These are phyloP conservation scores for Clytia hemisphaerica DNA, from an alignment of 30 jellyfish, hydroid and myxozoan species.

Conservation along the genomic window DNA sequence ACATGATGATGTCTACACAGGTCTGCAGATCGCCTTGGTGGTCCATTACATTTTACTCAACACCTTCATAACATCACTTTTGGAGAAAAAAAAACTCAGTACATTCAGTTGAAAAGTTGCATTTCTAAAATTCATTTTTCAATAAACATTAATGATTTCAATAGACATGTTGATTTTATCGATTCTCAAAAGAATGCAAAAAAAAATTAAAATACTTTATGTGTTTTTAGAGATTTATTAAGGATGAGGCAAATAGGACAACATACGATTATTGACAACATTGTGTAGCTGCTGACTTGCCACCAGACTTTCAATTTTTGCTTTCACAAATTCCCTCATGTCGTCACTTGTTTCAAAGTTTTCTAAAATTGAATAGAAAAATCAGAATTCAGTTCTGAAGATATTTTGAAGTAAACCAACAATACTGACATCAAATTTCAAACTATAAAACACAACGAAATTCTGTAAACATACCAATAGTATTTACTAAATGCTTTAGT, in stretches of 20 bases:
- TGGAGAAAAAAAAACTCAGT: too few species aligned
- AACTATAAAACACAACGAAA: neutral
- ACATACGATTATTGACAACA: neutral
- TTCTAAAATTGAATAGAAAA: constrained; percentile 22
- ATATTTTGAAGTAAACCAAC: neutral
- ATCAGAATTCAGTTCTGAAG: neutral
- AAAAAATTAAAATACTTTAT: too few species aligned
- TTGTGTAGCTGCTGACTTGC: constrained; percentile 42
- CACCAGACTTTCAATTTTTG: constrained; percentile 71
- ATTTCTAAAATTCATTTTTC: too few species aligned
- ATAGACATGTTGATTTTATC: too few species aligned
- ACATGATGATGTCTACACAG: too few species aligned
- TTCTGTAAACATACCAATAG: constrained; percentile 50
- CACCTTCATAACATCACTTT: too few species aligned
- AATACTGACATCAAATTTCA: neutral
- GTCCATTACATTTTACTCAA: too few species aligned
- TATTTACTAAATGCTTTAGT: constrained; percentile 42
- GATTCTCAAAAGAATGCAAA: too few species aligned
- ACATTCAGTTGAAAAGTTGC: too few species aligned
- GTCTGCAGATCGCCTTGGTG: too few species aligned
- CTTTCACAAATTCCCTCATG: constrained; percentile 84
- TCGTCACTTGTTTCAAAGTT: constrained; percentile 66
- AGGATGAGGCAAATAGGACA: neutral
- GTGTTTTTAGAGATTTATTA: too few species aligned
- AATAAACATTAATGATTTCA: too few species aligned